phyloP scores from a whole-genome alignment of 1,140 invertebrate genomes.

The Coptotermes formosanus region DNA sequence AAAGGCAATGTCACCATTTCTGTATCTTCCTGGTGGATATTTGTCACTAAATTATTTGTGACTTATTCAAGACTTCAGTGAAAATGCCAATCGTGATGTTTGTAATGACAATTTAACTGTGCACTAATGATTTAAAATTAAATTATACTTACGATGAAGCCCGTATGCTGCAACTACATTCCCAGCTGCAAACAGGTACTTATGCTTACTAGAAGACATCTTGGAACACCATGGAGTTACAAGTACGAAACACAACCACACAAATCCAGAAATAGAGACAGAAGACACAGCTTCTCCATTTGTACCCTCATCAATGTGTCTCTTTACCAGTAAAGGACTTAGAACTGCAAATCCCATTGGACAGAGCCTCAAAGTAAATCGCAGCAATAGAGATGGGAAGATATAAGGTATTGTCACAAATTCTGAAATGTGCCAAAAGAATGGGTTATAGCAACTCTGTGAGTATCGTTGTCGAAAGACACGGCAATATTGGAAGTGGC shows the following conservation, averaged over 20 bases:
- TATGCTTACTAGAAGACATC: background rate
- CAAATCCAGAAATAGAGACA: conserved; percentile 22
- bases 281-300: conserved; percentile 12
- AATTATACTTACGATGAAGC: conserved; percentile 22
- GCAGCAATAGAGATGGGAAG: background rate
- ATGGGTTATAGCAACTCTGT: background rate
- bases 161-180: background rate
- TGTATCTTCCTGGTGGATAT: too few relatives aligned
- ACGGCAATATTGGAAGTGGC: background rate
- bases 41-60: too few relatives aligned
- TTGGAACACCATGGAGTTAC: background rate
- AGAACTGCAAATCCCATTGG: conserved; percentile 22
- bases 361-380: background rate
- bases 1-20: too few relatives aligned
- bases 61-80: too few relatives aligned
- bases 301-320: background rate
- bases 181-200: conserved; percentile 17
- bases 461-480: background rate
- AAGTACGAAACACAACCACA: conserved; percentile 20
- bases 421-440: background rate
- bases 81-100: too few relatives aligned
- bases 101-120: too few relatives aligned
- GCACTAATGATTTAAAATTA: background rate
- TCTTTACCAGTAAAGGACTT: background rate
- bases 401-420: background rate